phyloP scores from a whole-genome alignment of 2,888 invertebrate genomes.

The Glomeris marginata region DNA sequence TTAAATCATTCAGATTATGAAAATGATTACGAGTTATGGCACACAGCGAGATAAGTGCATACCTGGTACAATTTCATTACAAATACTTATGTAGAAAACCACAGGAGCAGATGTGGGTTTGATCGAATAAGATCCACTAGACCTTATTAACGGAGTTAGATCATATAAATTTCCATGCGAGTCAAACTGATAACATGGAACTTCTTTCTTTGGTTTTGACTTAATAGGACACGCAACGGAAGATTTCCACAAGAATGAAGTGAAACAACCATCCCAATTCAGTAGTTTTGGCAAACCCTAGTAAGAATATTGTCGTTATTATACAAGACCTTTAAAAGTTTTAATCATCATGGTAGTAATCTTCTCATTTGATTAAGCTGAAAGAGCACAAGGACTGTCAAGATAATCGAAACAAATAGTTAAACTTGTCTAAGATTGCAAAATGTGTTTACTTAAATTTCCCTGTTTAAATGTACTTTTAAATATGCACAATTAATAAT shows the following conservation, averaged over 20 bases:
- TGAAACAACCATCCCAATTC: conserved; percentile 19
- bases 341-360: too few relatives aligned
- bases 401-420: too few relatives aligned
- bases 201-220: conserved; percentile 21
- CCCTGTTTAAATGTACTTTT: too few relatives aligned
- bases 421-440: too few relatives aligned
- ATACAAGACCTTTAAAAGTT: too few relatives aligned
- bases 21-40: background rate
- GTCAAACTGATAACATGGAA: conserved; percentile 26
- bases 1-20: background rate
- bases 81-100: conserved; percentile 28
- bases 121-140: conserved; percentile 25
- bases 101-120: conserved; percentile 19
- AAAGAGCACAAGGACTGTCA: too few relatives aligned
- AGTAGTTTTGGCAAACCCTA: conserved; percentile 11
- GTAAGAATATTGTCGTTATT: background rate
- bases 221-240: conserved; percentile 23
- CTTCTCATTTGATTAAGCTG: too few relatives aligned
- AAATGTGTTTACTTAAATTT: too few relatives aligned
- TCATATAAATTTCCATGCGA: conserved; percentile 22
- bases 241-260: conserved; percentile 27
- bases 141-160: conserved; percentile 24
- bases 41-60: background rate
- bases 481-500: too few relatives aligned
- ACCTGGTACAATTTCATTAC: conserved; percentile 21